These are phyloP conservation scores for Nixonia krombeini DNA, from an alignment of 1,140 invertebrate genomes.

Conservation along the genomic window DNA sequence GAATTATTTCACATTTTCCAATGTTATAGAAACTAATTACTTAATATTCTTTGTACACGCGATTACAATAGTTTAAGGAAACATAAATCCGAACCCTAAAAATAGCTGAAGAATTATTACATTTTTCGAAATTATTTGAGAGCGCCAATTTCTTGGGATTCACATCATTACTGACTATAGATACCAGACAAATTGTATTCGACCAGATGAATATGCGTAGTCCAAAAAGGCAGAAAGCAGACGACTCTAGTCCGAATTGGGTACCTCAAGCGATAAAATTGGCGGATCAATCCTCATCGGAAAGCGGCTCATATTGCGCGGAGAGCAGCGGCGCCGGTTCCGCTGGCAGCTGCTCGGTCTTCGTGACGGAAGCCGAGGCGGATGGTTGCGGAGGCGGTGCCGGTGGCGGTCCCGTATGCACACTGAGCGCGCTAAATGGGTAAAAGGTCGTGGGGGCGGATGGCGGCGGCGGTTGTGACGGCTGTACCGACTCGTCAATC, in stretches of 20 bases:
- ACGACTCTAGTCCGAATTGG: too few species aligned
- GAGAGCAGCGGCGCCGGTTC: slow-evolving; percentile 87
- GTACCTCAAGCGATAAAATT: neutral
- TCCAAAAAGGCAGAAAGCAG: too few species aligned
- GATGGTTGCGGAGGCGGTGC: slow-evolving; percentile 67
- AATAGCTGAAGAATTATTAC: too few species aligned
- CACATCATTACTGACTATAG: too few species aligned
- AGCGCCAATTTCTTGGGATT: too few species aligned
- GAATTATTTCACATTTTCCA: too few species aligned
- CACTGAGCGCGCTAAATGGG: slow-evolving; percentile 68
- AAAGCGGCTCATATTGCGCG: slow-evolving; percentile 88
- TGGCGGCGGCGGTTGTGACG: slow-evolving; percentile 63
- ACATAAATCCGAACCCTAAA: too few species aligned
- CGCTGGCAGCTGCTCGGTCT: slow-evolving; percentile 68
- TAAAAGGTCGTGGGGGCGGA: slow-evolving; percentile 65
- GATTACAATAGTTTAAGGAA: too few species aligned
- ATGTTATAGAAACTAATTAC: too few species aligned
- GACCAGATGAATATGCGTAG: neutral
- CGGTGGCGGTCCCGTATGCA: slow-evolving; percentile 64
- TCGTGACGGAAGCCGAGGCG: slow-evolving; percentile 46
- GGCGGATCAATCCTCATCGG: slow-evolving; percentile 83
- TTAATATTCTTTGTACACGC: too few species aligned
- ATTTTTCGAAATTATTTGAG: too few species aligned
- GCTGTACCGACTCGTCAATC: slow-evolving; percentile 71
- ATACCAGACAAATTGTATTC: too few species aligned